Percentiles rank a stretch among this genome's conserved stretches.
Evolutionary conservation across 2,888 invertebrate species (phyloP).

Genomic region (Harpalus rufipes): DNA sequence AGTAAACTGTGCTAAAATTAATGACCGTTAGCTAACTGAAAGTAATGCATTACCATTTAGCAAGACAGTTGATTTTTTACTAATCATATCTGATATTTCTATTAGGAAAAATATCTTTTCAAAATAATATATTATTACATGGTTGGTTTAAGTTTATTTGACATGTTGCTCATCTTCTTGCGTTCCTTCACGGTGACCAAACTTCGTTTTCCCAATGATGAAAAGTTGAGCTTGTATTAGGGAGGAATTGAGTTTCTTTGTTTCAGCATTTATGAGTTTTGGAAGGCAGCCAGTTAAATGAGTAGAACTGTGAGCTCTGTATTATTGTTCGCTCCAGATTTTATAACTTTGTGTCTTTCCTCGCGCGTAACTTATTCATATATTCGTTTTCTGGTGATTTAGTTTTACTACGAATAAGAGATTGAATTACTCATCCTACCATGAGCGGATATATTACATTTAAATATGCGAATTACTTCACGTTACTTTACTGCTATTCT

Average conservation of each 20-base stretch:
- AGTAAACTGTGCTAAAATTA: too few species aligned
- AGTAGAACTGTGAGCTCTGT: conserved; percentile 3
- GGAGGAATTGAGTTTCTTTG: conserved; percentile 35
- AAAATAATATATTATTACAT: background rate
- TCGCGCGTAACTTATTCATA: conserved; percentile 49
- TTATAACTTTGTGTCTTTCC: conserved; percentile 44
- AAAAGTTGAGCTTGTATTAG: conserved; percentile 39
- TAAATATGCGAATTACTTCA: conserved; percentile 21
- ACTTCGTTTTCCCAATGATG: conserved; percentile 19
- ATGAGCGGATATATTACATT: conserved; percentile 28
- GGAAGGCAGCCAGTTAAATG: conserved; percentile 45
- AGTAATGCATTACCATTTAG: too few species aligned
- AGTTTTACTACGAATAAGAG: conserved; percentile 40
- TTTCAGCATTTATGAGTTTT: conserved; percentile 55
- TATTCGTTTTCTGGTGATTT: conserved; percentile 49
- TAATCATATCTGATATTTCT: too few species aligned
- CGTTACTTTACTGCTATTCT: background rate
- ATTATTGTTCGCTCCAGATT: conserved; percentile 45
- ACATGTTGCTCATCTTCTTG: background rate
- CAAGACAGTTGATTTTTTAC: too few species aligned
- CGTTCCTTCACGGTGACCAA: background rate
- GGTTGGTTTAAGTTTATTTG: background rate
- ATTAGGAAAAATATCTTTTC: too few species aligned
- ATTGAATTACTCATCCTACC: conserved; percentile 24
- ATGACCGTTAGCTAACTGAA: too few species aligned